These are phyloP conservation scores for Microplitis demolitor DNA, from an alignment of 1,140 invertebrate species.

Conservation along the genomic window DNA sequence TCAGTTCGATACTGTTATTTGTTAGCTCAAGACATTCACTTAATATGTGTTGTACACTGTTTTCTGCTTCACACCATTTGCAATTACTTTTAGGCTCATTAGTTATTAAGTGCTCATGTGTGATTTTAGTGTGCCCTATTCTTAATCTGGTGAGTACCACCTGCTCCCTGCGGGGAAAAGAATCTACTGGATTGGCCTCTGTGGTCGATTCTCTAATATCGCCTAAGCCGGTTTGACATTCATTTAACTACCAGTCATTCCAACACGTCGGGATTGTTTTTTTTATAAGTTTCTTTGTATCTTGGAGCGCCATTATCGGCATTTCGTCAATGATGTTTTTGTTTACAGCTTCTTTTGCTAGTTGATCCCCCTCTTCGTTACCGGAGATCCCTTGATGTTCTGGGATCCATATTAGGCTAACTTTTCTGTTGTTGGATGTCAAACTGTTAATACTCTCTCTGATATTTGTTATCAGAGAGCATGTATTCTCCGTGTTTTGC, in stretches of 20 bases:
- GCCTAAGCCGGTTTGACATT: not conserved
- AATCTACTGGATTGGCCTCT: not conserved
- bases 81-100: not conserved
- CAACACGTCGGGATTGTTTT: no score
- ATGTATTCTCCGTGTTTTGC: no score
- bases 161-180: not conserved
- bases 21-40: not conserved
- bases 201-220: not conserved
- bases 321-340: no score
- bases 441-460: no score
- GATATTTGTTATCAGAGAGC: no score
- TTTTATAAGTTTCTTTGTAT: no score
- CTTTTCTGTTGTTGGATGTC: no score
- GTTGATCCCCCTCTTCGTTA: no score
- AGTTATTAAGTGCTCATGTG: not conserved
- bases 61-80: not conserved
- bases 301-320: no score
- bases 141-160: not conserved
- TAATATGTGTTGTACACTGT: not conserved
- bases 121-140: constrained; percentile 1
- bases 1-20: not conserved
- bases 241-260: not conserved
- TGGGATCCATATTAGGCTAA: no score
- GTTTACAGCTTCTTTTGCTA: no score
- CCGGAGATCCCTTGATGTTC: no score